These are phyloP conservation scores for Orthonyx spaldingii DNA, from an alignment of 2,113 vertebrate genomes.

Conservation along the genomic window DNA sequence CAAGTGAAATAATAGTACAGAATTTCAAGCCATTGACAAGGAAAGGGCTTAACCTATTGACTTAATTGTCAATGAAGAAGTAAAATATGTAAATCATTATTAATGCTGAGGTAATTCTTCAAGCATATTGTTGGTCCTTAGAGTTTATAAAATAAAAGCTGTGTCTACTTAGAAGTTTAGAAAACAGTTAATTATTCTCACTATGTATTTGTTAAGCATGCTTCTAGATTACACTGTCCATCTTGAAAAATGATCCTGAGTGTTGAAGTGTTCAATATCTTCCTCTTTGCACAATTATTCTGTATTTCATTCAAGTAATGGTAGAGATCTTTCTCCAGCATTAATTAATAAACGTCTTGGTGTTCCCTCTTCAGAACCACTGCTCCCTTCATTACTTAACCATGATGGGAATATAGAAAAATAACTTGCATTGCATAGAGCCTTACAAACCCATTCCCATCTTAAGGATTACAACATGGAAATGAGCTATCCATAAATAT, in stretches of 20 bases:
- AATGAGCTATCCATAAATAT: slow-evolving; percentile 70
- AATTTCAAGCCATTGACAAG: not conserved
- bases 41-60: not conserved
- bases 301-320: not conserved
- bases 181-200: not conserved
- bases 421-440: not conserved
- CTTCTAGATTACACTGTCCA: not conserved
- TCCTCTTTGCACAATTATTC: not conserved
- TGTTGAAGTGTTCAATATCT: not conserved
- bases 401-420: slow-evolving; percentile 23
- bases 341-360: slow-evolving; percentile 30
- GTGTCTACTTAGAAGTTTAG: not conserved
- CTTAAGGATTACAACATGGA: slow-evolving; percentile 54
- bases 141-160: not conserved
- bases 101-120: not conserved
- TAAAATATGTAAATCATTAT: not conserved
- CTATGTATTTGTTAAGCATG: not conserved
- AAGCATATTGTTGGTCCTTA: not conserved
- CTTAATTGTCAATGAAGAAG: not conserved
- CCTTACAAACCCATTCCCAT: not conserved
- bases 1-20: not conserved
- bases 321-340: not conserved
- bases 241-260: not conserved
- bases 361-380: slow-evolving; percentile 4
- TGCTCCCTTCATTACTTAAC: not conserved